Base-by-base conservation (phyloP, 2,888 invertebrate genomes). In the Sminthurinus aureus region DNA sequence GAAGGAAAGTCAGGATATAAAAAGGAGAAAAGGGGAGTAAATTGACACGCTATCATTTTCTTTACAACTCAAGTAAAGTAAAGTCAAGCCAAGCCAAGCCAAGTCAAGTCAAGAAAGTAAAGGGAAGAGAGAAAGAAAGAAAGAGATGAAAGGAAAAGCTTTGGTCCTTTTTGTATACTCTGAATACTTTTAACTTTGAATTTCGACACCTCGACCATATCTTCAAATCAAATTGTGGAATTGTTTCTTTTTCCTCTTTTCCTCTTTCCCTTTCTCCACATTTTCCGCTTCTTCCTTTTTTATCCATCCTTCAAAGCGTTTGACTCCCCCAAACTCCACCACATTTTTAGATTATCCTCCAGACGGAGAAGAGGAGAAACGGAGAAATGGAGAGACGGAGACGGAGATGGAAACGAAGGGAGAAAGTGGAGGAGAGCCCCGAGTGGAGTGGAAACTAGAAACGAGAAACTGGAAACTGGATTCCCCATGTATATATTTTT, bases 201-300 rank as follows among this genome's bases (percentile, higher is more conserved):
- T 71, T 71, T 71, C 71, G 20, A 24, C 24, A 20, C 24, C 71
- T 20, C 71, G 22, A 71, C 22, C 71, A 26, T 22, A 50, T 50
- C 75, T 20, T 51, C 71, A 71, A 71, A 71, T 71, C 71, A 71
- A 71, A 71, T 75, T 75, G 75, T 52, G 50, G 75, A 75, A 52
- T 75, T 52, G 75, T 75, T 52, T 75, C 50, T 51, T 71, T 24
- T 71, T 20, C n/a, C 71, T 22, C 69, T 69, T n/a, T 69, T n/a
- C 18, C 69, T 71, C 71, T 8, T 20, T 71, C 71, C 13, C 71
- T 71, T 20, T 71, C 20, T 71, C 71, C n/a, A 2, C 71, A 13
- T 20, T 71, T 20, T 71, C 20, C n/a, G 18, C n/a, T 71, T 71
- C 71, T 24, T 20, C n/a, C 24, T n/a, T 75, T 26, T 51, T 75